Evolutionary conservation across 2,888 invertebrate species (phyloP).

Genomic region (Lasioglossum marginatum): DNA sequence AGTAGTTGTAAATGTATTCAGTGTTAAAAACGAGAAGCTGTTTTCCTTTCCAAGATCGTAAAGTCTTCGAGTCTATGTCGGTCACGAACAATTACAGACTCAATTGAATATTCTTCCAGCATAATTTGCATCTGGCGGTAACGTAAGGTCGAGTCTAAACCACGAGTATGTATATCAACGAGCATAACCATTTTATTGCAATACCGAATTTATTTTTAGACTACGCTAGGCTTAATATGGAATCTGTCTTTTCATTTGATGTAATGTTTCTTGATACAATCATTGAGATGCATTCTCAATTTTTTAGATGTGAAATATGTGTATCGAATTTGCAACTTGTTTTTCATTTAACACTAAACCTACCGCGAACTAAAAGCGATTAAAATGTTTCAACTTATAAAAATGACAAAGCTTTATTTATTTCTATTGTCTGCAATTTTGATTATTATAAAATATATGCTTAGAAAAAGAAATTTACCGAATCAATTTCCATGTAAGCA

Average conservation of each 20-base stretch:
- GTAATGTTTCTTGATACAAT: background rate
- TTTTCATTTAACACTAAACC: background rate
- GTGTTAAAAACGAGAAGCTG: background rate
- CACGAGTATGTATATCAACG: background rate
- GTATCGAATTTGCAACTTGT: too few species aligned
- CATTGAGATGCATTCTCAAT: background rate
- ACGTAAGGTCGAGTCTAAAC: conserved; percentile 3
- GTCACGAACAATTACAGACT: conserved; percentile 55
- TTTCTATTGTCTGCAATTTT: too few species aligned
- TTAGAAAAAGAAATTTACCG: too few species aligned
- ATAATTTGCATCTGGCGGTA: conserved; percentile 52
- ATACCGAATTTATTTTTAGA: background rate
- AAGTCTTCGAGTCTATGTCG: conserved; percentile 43
- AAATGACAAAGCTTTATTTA: too few species aligned
- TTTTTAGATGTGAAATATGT: too few species aligned
- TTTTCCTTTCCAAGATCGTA: conserved; percentile 35
- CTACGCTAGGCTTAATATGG: background rate
- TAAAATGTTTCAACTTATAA: too few species aligned
- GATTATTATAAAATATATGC: too few species aligned
- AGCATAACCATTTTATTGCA: background rate
- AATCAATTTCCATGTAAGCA: too few species aligned
- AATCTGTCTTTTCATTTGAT: background rate
- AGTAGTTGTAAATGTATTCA: background rate
- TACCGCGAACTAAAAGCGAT: too few species aligned
- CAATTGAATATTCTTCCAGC: conserved; percentile 50